Evolutionary conservation across 2,113 vertebrate species (phyloP).

Genomic region (Myotis brandtii): DNA sequence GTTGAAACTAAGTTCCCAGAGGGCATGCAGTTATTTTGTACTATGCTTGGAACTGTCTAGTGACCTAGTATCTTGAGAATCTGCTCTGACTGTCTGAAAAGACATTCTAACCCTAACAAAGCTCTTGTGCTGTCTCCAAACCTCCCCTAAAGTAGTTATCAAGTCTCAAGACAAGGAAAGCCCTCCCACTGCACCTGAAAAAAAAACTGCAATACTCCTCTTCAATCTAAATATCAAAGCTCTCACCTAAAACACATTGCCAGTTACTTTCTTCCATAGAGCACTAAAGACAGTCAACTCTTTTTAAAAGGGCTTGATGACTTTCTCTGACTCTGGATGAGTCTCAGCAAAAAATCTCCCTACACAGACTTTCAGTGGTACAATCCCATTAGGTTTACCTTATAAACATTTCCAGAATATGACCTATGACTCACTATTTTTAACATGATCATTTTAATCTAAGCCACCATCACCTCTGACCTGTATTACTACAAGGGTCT

Average conservation of each 20-base stretch:
- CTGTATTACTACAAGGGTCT: not conserved
- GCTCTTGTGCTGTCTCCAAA: not conserved
- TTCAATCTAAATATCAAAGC: not conserved
- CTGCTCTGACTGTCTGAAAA: not conserved
- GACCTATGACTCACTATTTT: not conserved
- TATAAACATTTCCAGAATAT: not conserved
- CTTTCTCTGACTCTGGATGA: not conserved
- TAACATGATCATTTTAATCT: constrained; percentile 3
- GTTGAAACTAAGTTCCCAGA: not conserved
- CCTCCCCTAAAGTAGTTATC: not conserved
- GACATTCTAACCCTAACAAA: not conserved
- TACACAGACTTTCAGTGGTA: not conserved
- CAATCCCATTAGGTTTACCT: not conserved
- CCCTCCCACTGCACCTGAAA: not conserved
- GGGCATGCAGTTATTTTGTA: not conserved
- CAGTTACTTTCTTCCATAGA: not conserved
- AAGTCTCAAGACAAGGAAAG: not conserved
- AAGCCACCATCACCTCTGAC: not conserved
- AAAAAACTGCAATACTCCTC: not conserved
- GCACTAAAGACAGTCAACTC: not conserved
- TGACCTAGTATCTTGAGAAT: not conserved
- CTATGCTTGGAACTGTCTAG: not conserved
- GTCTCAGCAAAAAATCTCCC: not conserved
- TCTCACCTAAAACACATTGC: not conserved
- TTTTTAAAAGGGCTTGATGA: not conserved